Base-by-base conservation (phyloP, 2,797 vertebrate genomes). In the Poeciliopsis gracilis region DNA sequence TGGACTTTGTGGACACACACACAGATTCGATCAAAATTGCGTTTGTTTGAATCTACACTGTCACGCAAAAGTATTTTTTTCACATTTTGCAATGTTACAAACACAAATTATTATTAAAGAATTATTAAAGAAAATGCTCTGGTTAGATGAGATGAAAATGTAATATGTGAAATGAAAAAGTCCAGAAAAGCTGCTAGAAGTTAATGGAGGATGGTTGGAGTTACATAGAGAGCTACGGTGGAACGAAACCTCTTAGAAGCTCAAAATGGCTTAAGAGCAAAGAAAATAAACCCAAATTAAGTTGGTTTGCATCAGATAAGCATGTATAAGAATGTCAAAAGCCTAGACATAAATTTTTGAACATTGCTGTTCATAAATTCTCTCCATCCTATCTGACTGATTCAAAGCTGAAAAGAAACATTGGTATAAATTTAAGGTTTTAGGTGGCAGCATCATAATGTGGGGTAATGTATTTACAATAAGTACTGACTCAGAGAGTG, bases 11-110 rank as follows among this genome's bases (percentile, higher is more conserved):
- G 59, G 28, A 5, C 0, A 81, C 85, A 90, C 78, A 79, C 89
- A 86, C 89, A 93, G 94, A 91, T 91, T 57, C 92, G 89, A 90
- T 88, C 88, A 80, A 82, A 78, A 81, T 86, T 83, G 82, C 76
- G 70, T 86, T 91, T 92, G 87, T 91, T 84, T 90, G 77, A 88
- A 74, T 85, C 76, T 55, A 0, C 80, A 81, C 7, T 38, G 33
- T 36, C 8, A 10, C 3, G 2, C 30, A 20, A 36, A 36, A 13
- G 33, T 67, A 41, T 45, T 45, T 25, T 53, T 11, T 66, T 23
- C 12, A 38, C 61, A 63, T 36, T 20, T 36, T 36, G 15, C 30
- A 4, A 18, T 3, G 0, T 36, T 66, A 38, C 33, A 66, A 66
- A 66, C 10, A 66, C 33, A 38, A 66, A 66, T 20, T n/a, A n/a